These are phyloP conservation scores for Conistra vaccinii DNA, from an alignment of 2,888 invertebrate genomes.

Conservation along the genomic window DNA sequence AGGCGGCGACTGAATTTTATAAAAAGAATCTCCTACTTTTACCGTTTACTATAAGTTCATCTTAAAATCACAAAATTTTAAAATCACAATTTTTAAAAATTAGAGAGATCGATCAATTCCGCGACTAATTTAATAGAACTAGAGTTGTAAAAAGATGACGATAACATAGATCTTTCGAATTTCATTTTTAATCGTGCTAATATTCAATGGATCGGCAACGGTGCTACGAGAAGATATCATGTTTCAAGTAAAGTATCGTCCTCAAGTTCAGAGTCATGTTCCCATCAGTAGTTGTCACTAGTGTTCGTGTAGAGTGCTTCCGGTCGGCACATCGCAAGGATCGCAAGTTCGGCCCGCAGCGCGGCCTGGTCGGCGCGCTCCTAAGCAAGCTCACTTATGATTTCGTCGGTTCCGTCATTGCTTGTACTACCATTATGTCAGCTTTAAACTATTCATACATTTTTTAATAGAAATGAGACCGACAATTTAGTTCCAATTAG, in stretches of 20 bases:
- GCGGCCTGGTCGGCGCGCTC: constrained; percentile 76
- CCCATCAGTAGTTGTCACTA: constrained; percentile 83
- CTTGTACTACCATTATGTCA: constrained; percentile 50
- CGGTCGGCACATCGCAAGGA: constrained; percentile 63
- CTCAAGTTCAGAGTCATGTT: constrained; percentile 76
- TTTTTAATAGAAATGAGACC: constrained; percentile 53
- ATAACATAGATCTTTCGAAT: constrained; percentile 83
- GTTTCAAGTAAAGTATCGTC: constrained; percentile 72
- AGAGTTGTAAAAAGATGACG: constrained; percentile 81
- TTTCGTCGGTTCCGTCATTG: constrained; percentile 62
- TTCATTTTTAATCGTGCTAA: constrained; percentile 81
- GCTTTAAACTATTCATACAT: constrained; percentile 44
- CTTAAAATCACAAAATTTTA: constrained; percentile 81
- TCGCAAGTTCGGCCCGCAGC: constrained; percentile 75
- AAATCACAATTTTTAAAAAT: constrained; percentile 76
- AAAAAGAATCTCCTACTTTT: constrained; percentile 85
- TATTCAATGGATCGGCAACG: constrained; percentile 83
- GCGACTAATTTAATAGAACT: constrained; percentile 81
- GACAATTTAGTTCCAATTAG: constrained; percentile 50
- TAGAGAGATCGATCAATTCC: constrained; percentile 78
- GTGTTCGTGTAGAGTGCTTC: constrained; percentile 83
- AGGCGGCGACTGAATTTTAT: constrained; percentile 90
- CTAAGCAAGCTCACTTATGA: constrained; percentile 81
- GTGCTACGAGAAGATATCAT: constrained; percentile 84
- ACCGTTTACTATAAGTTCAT: constrained; percentile 85